These are phyloP conservation scores for Tridacna crocea DNA, from an alignment of 2,888 invertebrate species.

Conservation along the genomic window DNA sequence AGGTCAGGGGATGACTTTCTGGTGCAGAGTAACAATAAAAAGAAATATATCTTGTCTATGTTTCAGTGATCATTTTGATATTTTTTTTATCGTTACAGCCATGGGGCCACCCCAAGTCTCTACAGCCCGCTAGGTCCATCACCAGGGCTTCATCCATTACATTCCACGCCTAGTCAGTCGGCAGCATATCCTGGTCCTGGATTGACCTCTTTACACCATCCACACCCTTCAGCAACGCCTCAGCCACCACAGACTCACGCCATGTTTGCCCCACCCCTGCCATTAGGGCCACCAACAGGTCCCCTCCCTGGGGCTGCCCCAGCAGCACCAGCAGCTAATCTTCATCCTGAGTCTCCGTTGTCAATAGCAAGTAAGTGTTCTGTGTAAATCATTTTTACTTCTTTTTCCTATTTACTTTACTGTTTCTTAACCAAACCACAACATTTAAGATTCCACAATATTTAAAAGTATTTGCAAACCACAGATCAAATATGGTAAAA, in stretches of 20 bases:
- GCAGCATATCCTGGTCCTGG: slow-evolving; percentile 42
- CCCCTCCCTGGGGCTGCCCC: slow-evolving; percentile 58
- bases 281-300: slow-evolving; percentile 68
- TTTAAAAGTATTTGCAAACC: no score
- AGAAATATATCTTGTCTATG: no score
- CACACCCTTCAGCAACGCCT: slow-evolving; percentile 46
- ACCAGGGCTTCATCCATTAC: slow-evolving; percentile 61
- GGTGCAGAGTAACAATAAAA: no score
- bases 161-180: slow-evolving; percentile 64
- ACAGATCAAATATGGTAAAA: no score
- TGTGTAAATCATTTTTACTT: no score
- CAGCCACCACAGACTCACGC: slow-evolving; percentile 62
- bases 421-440: no score
- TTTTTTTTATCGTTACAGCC: slow-evolving; percentile 46
- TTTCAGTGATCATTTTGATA: neutral
- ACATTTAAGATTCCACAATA: no score
- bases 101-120: slow-evolving; percentile 50
- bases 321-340: slow-evolving; percentile 39
- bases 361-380: slow-evolving; percentile 52
- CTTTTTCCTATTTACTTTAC: no score
- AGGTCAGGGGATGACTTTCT: no score
- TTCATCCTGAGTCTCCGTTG: slow-evolving; percentile 49
- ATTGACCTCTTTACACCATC: slow-evolving; percentile 51
- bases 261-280: slow-evolving; percentile 78
- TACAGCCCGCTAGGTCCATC: slow-evolving; percentile 66